Evolutionary conservation across 2,888 invertebrate species (phyloP).

Genomic region (Litoditis marina): DNA sequence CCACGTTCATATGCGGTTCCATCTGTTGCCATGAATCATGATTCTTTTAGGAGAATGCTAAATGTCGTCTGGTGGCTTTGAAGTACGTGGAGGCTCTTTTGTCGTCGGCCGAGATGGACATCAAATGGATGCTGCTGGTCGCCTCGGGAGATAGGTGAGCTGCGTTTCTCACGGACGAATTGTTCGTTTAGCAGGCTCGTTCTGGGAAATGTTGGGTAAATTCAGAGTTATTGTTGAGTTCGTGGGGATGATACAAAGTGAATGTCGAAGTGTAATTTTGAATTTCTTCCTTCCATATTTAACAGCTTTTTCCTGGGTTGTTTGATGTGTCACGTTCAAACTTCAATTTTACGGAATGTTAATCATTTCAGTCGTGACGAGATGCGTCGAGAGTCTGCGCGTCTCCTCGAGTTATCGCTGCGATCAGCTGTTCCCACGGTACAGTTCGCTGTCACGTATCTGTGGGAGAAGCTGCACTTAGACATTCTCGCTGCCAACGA

Average conservation of each 20-base stretch:
- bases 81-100: conserved; percentile 46
- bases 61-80: conserved; percentile 35
- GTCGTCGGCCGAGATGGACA: conserved; percentile 29
- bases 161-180: too few species aligned
- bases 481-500: conserved; percentile 11
- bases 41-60: conserved; percentile 21
- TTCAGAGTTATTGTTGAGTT: too few species aligned
- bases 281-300: not conserved
- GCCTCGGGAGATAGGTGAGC: conserved; percentile 33
- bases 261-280: too few species aligned
- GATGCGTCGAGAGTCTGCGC: conserved; percentile 33
- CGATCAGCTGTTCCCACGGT: conserved; percentile 20
- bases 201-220: too few species aligned
- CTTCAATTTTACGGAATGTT: not conserved
- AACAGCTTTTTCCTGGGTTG: not conserved
- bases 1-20: not conserved
- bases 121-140: conserved; percentile 37
- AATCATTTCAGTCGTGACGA: conserved; percentile 23
- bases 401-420: conserved; percentile 32
- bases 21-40: not conserved
- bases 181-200: too few species aligned
- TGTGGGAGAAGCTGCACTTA: conserved; percentile 23
- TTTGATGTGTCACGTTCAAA: too few species aligned
- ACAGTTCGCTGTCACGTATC: conserved; percentile 15
- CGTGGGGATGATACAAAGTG: too few species aligned